Base-by-base conservation (phyloP, 2,113 vertebrate genomes). In the Aegithalos caudatus region DNA sequence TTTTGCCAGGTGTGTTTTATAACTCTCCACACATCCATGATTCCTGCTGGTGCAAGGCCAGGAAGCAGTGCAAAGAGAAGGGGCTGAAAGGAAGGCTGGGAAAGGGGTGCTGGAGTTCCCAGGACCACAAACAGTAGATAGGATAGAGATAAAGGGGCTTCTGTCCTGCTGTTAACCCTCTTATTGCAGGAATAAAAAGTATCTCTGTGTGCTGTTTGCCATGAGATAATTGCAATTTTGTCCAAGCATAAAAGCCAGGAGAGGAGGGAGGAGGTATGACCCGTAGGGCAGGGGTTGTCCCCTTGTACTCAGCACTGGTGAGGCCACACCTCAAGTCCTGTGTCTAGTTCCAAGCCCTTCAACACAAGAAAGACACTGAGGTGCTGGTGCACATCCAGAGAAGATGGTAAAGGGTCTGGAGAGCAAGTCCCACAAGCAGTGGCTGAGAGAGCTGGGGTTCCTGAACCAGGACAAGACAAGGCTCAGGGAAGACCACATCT, bases 51-150 rank as follows among this genome's bases (percentile, higher is more conserved):
- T 33, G 31, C 5, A 28, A 29, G 51, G 38, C 29, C 12, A 61
- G 33, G n/a, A 48, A 64, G 73, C 3, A 6, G 9, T 24, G 14
- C 0, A 10, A 78, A 48, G 35, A 45, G 42, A 74, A 76, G 20
- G 14, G 21, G 19, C 14, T 58, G 47, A 42, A 54, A 40, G 16
- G 12, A 50, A 20, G 27, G 44, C 58, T 65, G n/a, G 37, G 14
- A 37, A 90, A 71, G 7, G 14, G 16, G 40, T 40, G 38, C n/a
- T 2, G 0, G 48, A 90, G 18, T 51, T 51, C 23, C 31, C 3
- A 1, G 8, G 22, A 22, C 5, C 3, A 4, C 16, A 42, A 53
- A 17, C 0, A 2, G 6, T 25, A 22, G 12, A 40, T 82, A 28
- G 37, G 5, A 27, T 16, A 31, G 23, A 28, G 45, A 90, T 12